Percentiles rank a stretch among this genome's conserved stretches.
phyloP scores from a whole-genome alignment of 2,113 vertebrate genomes.

The Tursiops truncatus region DNA sequence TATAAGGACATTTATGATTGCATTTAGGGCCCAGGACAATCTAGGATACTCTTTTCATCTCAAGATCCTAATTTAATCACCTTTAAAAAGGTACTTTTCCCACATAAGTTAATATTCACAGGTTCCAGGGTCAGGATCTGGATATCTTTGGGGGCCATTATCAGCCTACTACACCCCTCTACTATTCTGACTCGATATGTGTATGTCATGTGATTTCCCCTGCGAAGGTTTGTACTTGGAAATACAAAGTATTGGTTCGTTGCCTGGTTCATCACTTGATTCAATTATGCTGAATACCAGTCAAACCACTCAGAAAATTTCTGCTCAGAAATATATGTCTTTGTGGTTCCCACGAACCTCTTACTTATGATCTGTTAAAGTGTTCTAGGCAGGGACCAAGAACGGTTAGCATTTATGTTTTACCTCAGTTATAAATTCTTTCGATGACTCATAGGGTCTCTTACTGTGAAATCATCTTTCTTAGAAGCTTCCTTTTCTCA shows the following conservation, averaged over 20 bases:
- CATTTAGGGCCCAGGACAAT: background rate
- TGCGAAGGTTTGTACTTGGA: background rate
- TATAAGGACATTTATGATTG: background rate
- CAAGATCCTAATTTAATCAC: background rate
- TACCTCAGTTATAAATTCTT: background rate
- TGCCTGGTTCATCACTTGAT: background rate
- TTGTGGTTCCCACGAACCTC: background rate
- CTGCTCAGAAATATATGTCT: conserved; percentile 10
- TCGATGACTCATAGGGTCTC: conserved; percentile 17
- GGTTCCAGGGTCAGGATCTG: background rate
- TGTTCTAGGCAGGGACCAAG: background rate
- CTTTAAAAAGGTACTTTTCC: background rate
- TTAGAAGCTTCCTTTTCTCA: conserved; percentile 57
- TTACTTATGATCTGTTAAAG: background rate
- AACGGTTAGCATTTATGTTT: background rate
- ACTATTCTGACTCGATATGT: background rate
- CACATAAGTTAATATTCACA: background rate
- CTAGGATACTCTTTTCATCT: background rate
- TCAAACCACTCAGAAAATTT: background rate
- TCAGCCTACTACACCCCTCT: background rate
- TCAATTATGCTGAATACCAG: background rate
- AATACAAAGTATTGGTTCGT: background rate
- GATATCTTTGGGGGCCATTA: background rate
- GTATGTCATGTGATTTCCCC: background rate
- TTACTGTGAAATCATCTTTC: conserved; percentile 57